These are phyloP conservation scores for Dicyrtomina minuta DNA, from an alignment of 2,888 invertebrate species.

Conservation along the genomic window DNA sequence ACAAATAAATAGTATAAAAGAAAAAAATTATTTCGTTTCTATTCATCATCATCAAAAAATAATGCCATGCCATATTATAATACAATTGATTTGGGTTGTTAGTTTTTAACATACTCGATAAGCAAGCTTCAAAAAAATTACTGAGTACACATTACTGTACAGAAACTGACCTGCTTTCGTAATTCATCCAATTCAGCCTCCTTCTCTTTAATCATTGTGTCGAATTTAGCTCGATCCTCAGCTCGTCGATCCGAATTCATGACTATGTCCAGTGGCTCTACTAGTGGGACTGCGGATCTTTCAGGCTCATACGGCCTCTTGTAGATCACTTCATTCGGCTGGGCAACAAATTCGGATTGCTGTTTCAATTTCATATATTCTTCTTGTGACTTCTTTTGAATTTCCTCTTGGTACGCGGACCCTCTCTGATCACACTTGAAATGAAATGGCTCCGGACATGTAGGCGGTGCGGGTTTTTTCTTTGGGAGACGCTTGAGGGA, in stretches of 20 bases:
- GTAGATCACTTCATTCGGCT: constrained; percentile 64
- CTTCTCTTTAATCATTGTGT: constrained; percentile 60
- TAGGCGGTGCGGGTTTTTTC: constrained; percentile 54
- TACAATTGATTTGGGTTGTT: too few species aligned
- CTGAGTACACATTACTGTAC: too few species aligned
- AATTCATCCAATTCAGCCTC: constrained; percentile 62
- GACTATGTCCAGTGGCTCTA: constrained; percentile 61
- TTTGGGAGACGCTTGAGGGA: constrained; percentile 56
- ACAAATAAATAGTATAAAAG: not conserved
- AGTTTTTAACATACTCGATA: too few species aligned
- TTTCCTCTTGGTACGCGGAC: constrained; percentile 40
- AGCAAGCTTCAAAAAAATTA: too few species aligned
- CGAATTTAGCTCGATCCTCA: constrained; percentile 65
- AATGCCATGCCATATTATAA: not conserved
- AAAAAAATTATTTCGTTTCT: too few species aligned
- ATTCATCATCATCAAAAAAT: not conserved
- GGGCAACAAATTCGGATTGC: constrained; percentile 63
- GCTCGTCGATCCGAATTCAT: constrained; percentile 68
- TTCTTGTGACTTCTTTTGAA: constrained; percentile 55
- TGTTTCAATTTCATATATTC: constrained; percentile 55
- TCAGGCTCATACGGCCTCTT: constrained; percentile 68
- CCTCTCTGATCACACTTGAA: constrained; percentile 54
- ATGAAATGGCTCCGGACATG: constrained; percentile 56
- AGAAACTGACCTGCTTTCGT: constrained; percentile 54
- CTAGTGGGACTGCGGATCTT: constrained; percentile 59